phyloP scores from a whole-genome alignment of 2,113 vertebrate genomes.

The Philantomba maxwellii region DNA sequence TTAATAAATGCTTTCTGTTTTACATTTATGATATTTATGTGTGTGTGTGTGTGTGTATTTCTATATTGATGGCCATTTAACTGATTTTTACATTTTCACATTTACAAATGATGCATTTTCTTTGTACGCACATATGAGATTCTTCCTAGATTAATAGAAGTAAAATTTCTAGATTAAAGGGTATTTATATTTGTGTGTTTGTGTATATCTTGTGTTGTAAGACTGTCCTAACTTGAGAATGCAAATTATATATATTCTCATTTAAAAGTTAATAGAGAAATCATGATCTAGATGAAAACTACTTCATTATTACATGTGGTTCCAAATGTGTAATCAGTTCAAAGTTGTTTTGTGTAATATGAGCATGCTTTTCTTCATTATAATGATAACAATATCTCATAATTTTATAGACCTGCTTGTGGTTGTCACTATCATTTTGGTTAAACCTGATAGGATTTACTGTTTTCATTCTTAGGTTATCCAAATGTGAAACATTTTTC shows the following conservation, averaged over 20 bases:
- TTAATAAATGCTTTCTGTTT: neutral
- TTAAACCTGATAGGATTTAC: conserved; percentile 38
- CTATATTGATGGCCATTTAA: neutral
- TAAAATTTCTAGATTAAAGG: neutral
- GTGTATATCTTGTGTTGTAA: neutral
- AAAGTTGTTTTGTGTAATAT: neutral
- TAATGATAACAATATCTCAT: neutral
- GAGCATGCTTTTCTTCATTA: neutral
- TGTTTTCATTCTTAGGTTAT: conserved; percentile 77
- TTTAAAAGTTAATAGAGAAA: neutral
- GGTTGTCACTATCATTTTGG: neutral
- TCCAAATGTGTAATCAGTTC: neutral
- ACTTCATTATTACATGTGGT: neutral
- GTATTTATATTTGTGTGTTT: neutral
- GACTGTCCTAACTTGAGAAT: neutral
- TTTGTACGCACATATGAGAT: neutral
- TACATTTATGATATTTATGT: neutral
- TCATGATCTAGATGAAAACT: neutral
- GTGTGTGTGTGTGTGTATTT: neutral
- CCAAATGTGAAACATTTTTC: conserved; percentile 85
- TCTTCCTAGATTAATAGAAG: neutral
- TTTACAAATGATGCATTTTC: neutral
- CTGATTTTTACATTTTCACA: neutral
- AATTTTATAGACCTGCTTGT: neutral
- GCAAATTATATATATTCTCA: neutral